Base-by-base conservation (phyloP, 2,797 vertebrate genomes). In the Crocodylus rhombifer region DNA sequence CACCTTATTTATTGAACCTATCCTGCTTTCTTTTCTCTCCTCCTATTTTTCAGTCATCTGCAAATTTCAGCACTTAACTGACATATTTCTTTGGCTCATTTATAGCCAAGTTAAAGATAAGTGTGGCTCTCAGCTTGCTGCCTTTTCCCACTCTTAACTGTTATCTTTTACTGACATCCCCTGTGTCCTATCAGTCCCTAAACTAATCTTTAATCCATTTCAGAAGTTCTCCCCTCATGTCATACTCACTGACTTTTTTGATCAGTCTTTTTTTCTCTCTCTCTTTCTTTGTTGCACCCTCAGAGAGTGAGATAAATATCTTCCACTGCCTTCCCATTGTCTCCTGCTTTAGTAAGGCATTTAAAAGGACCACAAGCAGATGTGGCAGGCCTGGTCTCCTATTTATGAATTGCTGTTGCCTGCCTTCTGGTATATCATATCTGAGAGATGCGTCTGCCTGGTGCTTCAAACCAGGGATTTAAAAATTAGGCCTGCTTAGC, bases 141-240 rank as follows among this genome's bases (percentile, higher is more conserved):
- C n/a, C 61, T 95, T 94, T 93, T 88, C 77, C 61, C 67, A 67
- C 61, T 92, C 69, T 88, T 82, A 69, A 61, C 55, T 78, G 64
- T 84, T 96, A 91, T 86, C 87, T 92, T 86, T 89, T 84, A 77
- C 91, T 91, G 82, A 74, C 69, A 95, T 81, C n/a, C 61, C 60
- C 36, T 57, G n/a, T 69, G 61, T 81, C 82, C 93, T 90, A 10
- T 88, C 91, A 89, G 62, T 86, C 86, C 93, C 79, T 57, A 93
- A 86, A 71, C 42, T 92, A 91, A 94, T 95, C 88, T 93, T 96
- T 93, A 95, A 95, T 89, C 94, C 77, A 42, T 95, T 95, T 87
- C 80, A 82, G 82, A 91, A 91, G 86, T 81, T 67, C 65, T 85
- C 90, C 81, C 77, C n/a, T 93, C 91, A 76, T 58, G 77, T 96